Base-by-base conservation (phyloP, 2,888 invertebrate genomes). In the Hirtodrosophila confusa region DNA sequence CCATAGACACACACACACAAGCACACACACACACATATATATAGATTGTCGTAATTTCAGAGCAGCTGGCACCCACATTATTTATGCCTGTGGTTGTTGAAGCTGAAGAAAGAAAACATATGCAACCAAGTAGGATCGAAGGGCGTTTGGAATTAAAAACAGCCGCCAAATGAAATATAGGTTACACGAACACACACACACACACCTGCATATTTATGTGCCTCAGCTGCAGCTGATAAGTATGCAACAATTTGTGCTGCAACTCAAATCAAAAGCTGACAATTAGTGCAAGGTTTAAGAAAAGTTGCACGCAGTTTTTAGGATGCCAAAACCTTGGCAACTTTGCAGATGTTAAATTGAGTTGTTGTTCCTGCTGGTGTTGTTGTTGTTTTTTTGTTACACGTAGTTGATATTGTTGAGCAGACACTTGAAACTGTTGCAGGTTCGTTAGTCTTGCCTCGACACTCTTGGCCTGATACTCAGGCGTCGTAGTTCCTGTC, bases 401-500 rank as follows among this genome's bases (percentile, higher is more conserved):
- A 9, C 31, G 7, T 31, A 31, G 33, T 31, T 48, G 48, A 9
- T 37, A 29, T 29, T 51, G 49, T 49, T 40, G 35, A 47, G 47
- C 48, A 49, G 45, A 11, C 48, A 62, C 61, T 55, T 51, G 66
- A 44, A 62, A 45, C 50, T 66, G 64, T 63, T 44, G 65, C 69
- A 69, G 66, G 57, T 77, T 80, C 77, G 78, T 82, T 82, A 80
- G 83, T 67, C 70, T 43, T 58, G 61, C 65, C 50, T 50, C 51
- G 51, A 50, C 72, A 56, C 66, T 70, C 51, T 51, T 43, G 62
- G 48, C 37, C 49, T 33, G 63, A 73, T 62, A 62, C 48, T 35
- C 43, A 31, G 48, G 48, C 41, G 48, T 43, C 48, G 48, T 31
- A 40, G 33, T 29, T 37, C 31, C 53, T 17, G 39, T 41, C 41